Evolutionary conservation across 2,888 invertebrate genomes (phyloP), one percentile per base, ranked within the genome.

Genomic region (Gymnosoma rotundatum): DNA sequence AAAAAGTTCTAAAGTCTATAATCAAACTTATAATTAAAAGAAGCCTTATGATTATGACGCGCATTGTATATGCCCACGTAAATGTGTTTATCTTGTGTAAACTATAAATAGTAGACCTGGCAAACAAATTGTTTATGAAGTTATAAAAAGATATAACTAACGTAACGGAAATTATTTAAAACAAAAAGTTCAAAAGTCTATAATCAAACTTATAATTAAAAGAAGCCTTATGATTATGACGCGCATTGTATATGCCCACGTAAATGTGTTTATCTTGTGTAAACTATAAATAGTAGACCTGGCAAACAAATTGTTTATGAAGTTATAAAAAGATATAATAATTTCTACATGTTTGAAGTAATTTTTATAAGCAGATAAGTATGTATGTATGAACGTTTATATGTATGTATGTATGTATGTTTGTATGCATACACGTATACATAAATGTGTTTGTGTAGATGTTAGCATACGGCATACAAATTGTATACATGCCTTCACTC

Each of bases 121-220:
- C 61, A 70, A 56, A 78, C 63, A 78, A 69, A 69, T 60, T 76
- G 78, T 54, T 70, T 54, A 78, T 78, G 61, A 78, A 70, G 61
- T 54, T 63, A 48, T n/a, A 63, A 50, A 42, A 56, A 63, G 45
- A 56, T n/a, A n/a, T n/a, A n/a, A n/a, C n/a, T n/a, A n/a, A n/a
- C 32, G 6, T 7, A 2, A 32, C 6, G 8, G 6, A 7, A 32
- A 8, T 32, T 32, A 32, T 32, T 32, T 32, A 32, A 32, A 32
- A n/a, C n/a, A n/a, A 32, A 32, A 0, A 8, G n/a, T 32, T 32
- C 32, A 0, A 32, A 32, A 32, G 32, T 32, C 32, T 32, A 2
- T 5, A 32, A 8, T 8, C 5, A 32, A 32, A 32, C 32, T 1
- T 3, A 32, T 58, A 14, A 14, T 25, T 7, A 8, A 36, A 60